Evolutionary conservation across 2,113 vertebrate species (phyloP).

Genomic region (Mus pahari): DNA sequence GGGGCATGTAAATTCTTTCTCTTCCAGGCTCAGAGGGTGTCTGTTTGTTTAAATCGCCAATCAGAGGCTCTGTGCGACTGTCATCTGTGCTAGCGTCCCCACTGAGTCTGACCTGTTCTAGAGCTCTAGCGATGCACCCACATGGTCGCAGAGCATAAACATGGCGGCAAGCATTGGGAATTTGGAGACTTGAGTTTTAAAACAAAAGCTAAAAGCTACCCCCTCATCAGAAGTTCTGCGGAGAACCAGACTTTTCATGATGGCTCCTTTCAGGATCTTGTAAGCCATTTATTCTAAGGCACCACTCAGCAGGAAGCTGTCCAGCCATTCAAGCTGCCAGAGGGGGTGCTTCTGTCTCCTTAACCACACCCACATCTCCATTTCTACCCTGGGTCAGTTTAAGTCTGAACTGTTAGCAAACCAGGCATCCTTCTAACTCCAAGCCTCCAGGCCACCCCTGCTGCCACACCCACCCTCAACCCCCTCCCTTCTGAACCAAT

Average conservation of each 20-base stretch:
- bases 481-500: not conserved
- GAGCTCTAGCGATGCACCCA: constrained; percentile 13
- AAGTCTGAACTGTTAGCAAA: constrained; percentile 33
- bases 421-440: not conserved
- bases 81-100: constrained; percentile 14
- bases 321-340: not conserved
- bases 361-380: not conserved
- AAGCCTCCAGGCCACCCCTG: not conserved
- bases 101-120: not conserved
- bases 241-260: not conserved
- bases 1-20: not conserved
- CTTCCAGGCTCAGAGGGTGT: not conserved
- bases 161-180: not conserved
- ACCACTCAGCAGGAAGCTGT: not conserved
- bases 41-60: not conserved
- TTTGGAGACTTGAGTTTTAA: not conserved
- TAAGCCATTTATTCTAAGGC: constrained; percentile 21
- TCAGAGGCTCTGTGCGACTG: constrained; percentile 24
- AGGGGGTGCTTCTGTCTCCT: not conserved
- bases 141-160: not conserved
- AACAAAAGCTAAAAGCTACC: not conserved
- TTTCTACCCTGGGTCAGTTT: not conserved
- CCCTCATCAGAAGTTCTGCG: not conserved
- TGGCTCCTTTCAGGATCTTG: constrained; percentile 3
- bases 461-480: not conserved